Conservation (phyloP, 2,113 vertebrate genomes). For the Tretioscincus oriximinensis region DNA sequence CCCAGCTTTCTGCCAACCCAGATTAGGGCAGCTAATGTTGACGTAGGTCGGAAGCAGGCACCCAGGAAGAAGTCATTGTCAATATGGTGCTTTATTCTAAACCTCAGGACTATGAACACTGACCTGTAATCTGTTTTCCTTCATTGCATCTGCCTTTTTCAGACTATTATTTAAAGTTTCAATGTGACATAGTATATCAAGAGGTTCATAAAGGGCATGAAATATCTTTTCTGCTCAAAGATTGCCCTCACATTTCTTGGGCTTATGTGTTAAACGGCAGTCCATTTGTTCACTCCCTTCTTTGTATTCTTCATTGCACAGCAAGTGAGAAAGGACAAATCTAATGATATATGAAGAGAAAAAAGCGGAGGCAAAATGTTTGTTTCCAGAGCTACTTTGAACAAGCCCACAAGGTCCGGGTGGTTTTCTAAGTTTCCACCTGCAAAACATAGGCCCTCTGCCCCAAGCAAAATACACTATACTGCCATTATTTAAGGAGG, state of each 20-base stretch:
- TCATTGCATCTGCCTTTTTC: background rate
- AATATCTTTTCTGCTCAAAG: background rate
- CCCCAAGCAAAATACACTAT: background rate
- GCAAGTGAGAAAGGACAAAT: background rate
- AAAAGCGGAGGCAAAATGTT: background rate
- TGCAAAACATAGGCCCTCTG: background rate
- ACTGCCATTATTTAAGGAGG: background rate
- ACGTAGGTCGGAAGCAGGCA: background rate
- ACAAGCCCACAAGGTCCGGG: background rate
- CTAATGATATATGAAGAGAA: background rate
- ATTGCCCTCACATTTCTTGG: background rate
- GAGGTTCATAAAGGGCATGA: background rate
- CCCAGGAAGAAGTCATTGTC: background rate
- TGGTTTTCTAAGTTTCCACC: too few relatives aligned
- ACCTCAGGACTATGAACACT: slow-evolving; percentile 11
- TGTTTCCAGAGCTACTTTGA: background rate
- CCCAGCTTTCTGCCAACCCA: background rate
- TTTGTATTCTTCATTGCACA: background rate
- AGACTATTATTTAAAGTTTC: background rate
- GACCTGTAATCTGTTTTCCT: background rate
- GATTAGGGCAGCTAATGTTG: background rate
- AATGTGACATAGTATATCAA: background rate
- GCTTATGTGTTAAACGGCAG: background rate
- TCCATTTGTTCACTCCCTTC: background rate
- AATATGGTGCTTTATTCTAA: background rate